phyloP scores from a whole-genome alignment of 2,888 invertebrate genomes.

The Cheilosia grossa region DNA sequence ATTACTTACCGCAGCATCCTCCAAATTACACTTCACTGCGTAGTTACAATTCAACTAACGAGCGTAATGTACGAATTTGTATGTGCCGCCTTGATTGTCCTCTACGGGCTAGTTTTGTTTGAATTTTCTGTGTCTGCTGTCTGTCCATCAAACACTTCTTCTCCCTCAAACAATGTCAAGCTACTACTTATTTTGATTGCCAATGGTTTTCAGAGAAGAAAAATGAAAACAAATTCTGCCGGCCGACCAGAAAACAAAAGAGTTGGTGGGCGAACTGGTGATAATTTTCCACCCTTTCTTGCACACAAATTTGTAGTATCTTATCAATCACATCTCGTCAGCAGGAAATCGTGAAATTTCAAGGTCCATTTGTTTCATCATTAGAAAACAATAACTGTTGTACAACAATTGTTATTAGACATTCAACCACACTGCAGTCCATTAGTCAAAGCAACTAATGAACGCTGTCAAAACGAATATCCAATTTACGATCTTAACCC shows the following conservation, averaged over 20 bases:
- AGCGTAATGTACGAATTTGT: too few relatives aligned
- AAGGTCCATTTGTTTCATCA: slow-evolving; percentile 10
- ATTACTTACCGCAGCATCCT: too few relatives aligned
- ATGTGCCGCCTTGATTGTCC: too few relatives aligned
- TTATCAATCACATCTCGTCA: neutral
- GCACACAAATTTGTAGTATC: too few relatives aligned
- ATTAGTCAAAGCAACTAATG: slow-evolving; percentile 48
- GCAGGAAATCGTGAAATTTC: neutral
- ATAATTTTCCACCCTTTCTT: neutral
- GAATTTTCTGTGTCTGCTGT: too few relatives aligned
- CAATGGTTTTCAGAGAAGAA: too few relatives aligned
- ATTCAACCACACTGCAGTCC: neutral
- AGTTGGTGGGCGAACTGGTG: slow-evolving; percentile 34
- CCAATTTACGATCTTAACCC: slow-evolving; percentile 31
- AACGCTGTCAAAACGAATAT: slow-evolving; percentile 30
- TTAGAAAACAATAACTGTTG: neutral
- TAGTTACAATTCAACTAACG: too few relatives aligned
- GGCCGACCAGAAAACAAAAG: slow-evolving; percentile 4
- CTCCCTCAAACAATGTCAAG: too few relatives aligned
- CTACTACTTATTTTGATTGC: neutral
- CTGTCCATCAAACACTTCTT: too few relatives aligned
- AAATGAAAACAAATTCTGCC: too few relatives aligned
- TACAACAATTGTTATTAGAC: slow-evolving; percentile 2
- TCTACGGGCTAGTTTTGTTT: too few relatives aligned
- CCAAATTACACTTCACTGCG: too few relatives aligned